A percentile compares a stretch with the other conserved stretches of the same genome.
Evolutionary conservation across 1,140 invertebrate species (phyloP).

Genomic region (Neuroterus valhalla): DNA sequence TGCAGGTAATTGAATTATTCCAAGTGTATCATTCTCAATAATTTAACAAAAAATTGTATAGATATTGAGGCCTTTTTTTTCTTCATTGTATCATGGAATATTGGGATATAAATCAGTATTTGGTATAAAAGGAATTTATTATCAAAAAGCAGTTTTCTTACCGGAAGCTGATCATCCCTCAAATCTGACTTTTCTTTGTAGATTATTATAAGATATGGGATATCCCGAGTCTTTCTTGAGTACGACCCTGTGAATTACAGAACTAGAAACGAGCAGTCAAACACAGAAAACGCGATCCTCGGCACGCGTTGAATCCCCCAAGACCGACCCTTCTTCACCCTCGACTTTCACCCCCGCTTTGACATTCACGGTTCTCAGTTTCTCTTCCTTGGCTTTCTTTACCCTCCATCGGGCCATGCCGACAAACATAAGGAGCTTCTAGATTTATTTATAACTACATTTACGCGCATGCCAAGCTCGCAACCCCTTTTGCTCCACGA

Average conservation of each 20-base stretch:
- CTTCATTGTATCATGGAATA: neutral
- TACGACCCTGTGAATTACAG: slow-evolving; percentile 3
- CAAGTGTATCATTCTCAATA: too few relatives aligned
- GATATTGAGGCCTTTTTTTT: neutral
- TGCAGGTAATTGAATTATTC: slow-evolving; percentile 2
- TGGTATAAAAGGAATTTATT: neutral
- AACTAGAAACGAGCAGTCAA: slow-evolving; percentile 30
- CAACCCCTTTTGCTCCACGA: slow-evolving; percentile 64
- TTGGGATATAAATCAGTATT: neutral
- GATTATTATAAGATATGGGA: neutral
- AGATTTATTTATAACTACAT: slow-evolving; percentile 77
- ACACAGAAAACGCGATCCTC: slow-evolving; percentile 11
- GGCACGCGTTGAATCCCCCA: slow-evolving; percentile 24
- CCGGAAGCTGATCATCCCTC: too few relatives aligned
- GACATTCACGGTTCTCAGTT: slow-evolving; percentile 35
- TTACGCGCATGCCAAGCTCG: slow-evolving; percentile 71
- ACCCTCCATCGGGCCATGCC: slow-evolving; percentile 40
- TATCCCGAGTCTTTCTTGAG: neutral
- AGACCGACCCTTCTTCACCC: slow-evolving; percentile 23
- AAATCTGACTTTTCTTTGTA: neutral
- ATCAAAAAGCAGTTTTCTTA: too few relatives aligned
- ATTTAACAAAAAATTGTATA: neutral
- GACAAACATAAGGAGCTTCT: slow-evolving; percentile 73
- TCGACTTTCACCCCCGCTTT: slow-evolving; percentile 4
- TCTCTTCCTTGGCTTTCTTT: slow-evolving; percentile 48